A percentile compares a stretch with the other conserved stretches of the same genome.
Evolutionary conservation across 2,888 invertebrate species (phyloP).

Genomic region (Linnaemya vulpina): DNA sequence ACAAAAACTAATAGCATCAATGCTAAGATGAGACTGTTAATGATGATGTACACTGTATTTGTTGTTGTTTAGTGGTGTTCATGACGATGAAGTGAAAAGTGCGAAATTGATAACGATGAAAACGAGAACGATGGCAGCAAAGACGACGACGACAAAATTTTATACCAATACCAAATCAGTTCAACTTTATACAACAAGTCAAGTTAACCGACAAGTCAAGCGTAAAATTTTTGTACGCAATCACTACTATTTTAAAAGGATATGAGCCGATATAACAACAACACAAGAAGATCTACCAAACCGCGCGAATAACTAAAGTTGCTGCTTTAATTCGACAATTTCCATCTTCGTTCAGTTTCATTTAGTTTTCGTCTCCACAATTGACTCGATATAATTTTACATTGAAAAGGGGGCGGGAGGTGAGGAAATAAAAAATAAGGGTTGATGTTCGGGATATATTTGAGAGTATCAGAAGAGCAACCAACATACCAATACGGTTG

Average conservation of each 20-base stretch:
- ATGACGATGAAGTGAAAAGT: conserved; percentile 65
- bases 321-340: conserved; percentile 44
- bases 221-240: conserved; percentile 71
- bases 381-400: conserved; percentile 3
- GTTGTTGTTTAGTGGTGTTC: conserved; percentile 42
- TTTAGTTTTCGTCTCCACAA: conserved; percentile 46
- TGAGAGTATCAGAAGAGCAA: conserved; percentile 27
- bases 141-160: conserved; percentile 33
- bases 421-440: conserved; percentile 21
- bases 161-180: conserved; percentile 49
- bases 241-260: conserved; percentile 61
- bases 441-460: conserved; percentile 14
- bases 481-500: conserved; percentile 51
- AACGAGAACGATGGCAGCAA: conserved; percentile 39
- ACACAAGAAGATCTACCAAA: conserved; percentile 48
- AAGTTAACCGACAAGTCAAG: conserved; percentile 67
- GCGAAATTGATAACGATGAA: conserved; percentile 62
- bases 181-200: conserved; percentile 52
- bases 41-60: conserved; percentile 34
- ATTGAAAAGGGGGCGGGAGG: not conserved
- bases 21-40: conserved; percentile 49
- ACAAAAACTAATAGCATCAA: conserved; percentile 39
- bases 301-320: conserved; percentile 66
- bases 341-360: conserved; percentile 49
- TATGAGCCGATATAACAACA: conserved; percentile 24